phyloP scores from a whole-genome alignment of 1,140 invertebrate genomes.

The Pomacea maculata region DNA sequence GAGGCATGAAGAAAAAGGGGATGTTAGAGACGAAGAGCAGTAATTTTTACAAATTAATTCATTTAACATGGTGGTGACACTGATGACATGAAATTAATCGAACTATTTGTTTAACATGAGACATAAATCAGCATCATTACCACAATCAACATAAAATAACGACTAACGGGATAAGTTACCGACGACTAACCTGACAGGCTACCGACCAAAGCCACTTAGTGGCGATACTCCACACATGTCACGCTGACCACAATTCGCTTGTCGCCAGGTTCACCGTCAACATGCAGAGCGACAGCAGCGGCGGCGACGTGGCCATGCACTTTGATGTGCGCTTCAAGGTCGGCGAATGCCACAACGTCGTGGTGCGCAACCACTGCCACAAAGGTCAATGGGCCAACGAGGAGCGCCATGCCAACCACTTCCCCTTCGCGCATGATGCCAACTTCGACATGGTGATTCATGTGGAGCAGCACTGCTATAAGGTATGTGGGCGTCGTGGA shows the following conservation, averaged over 20 bases:
- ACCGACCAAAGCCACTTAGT: not conserved
- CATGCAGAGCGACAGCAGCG: conserved; percentile 35
- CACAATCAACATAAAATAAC: not conserved
- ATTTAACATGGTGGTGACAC: not conserved
- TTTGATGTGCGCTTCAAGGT: conserved; percentile 48
- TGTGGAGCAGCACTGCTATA: conserved; percentile 47
- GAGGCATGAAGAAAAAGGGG: too few relatives aligned
- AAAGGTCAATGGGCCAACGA: conserved; percentile 79
- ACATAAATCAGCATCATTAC: not conserved
- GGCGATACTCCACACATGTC: too few relatives aligned
- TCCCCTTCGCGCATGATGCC: conserved; percentile 76
- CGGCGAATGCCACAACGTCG: conserved; percentile 38
- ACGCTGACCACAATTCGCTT: not conserved
- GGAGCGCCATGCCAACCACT: conserved; percentile 72
- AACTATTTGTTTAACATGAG: not conserved
- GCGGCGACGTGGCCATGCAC: conserved; percentile 43
- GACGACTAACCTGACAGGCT: not conserved
- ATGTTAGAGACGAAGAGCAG: too few relatives aligned
- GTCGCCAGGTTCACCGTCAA: conserved; percentile 48
- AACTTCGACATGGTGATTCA: conserved; percentile 73
- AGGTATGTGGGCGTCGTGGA: not conserved
- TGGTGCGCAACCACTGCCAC: conserved; percentile 78
- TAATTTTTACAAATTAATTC: not conserved
- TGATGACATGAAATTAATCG: not conserved
- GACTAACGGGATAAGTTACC: too few relatives aligned